phyloP scores from a whole-genome alignment of 2,888 invertebrate genomes.

The Brachynemurus nebulosus region DNA sequence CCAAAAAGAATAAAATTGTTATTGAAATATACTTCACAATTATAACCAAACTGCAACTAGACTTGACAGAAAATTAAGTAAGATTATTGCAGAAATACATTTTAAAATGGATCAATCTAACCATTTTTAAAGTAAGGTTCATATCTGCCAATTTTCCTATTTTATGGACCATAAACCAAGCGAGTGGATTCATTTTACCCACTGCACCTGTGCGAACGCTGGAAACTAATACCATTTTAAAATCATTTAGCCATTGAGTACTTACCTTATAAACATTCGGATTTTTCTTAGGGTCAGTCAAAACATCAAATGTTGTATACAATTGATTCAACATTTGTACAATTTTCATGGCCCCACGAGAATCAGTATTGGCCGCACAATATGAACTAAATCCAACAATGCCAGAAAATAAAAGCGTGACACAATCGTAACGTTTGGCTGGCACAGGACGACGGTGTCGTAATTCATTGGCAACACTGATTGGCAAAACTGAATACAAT shows the following conservation, averaged over 20 bases:
- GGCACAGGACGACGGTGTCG: constrained; percentile 85
- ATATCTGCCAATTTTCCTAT: too few relatives aligned
- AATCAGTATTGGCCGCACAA: constrained; percentile 81
- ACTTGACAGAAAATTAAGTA: neutral
- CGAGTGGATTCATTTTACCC: too few relatives aligned
- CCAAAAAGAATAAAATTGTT: too few relatives aligned
- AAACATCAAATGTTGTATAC: constrained; percentile 86
- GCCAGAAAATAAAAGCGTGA: constrained; percentile 88
- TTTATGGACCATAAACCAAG: too few relatives aligned
- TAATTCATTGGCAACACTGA: constrained; percentile 88
- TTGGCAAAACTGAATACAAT: constrained; percentile 85
- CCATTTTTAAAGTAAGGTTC: too few relatives aligned
- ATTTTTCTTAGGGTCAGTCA: constrained; percentile 84
- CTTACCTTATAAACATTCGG: constrained; percentile 95
- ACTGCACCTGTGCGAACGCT: too few relatives aligned
- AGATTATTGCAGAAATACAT: too few relatives aligned
- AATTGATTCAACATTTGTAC: constrained; percentile 86
- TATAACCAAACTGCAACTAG: too few relatives aligned
- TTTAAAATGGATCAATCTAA: too few relatives aligned
- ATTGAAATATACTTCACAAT: too few relatives aligned
- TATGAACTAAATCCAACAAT: constrained; percentile 85
- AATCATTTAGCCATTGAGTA: too few relatives aligned
- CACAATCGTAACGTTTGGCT: constrained; percentile 75
- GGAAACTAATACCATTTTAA: too few relatives aligned
- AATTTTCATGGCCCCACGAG: constrained; percentile 90